phyloP scores from a whole-genome alignment of 2,113 vertebrate species.

The Lasiurus borealis region DNA sequence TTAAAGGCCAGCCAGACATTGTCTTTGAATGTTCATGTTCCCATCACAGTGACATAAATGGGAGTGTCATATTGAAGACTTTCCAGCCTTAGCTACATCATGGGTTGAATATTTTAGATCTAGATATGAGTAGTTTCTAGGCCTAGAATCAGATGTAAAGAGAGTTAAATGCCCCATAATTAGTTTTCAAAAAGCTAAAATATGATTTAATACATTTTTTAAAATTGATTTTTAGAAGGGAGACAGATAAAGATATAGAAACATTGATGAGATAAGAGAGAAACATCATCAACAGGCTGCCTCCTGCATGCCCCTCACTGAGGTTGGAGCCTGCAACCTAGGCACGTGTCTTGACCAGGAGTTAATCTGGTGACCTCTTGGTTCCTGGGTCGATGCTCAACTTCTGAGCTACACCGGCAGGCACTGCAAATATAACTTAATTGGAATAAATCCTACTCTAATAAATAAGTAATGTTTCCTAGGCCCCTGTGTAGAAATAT shows the following conservation, averaged over 20 bases:
- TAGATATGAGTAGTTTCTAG: not conserved
- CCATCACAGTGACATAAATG: not conserved
- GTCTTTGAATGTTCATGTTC: not conserved
- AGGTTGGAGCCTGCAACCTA: too few relatives aligned
- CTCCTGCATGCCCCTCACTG: too few relatives aligned
- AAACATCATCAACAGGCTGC: too few relatives aligned
- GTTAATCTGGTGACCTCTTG: too few relatives aligned
- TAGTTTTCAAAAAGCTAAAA: conserved; percentile 38
- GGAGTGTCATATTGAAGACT: conserved; percentile 24
- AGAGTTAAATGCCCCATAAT: not conserved
- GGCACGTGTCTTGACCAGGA: too few relatives aligned
- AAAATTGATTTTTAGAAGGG: too few relatives aligned
- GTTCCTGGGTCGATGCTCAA: too few relatives aligned
- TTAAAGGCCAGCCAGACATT: conserved; percentile 33
- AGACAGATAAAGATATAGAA: too few relatives aligned
- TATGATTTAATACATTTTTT: not conserved
- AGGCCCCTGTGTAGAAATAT: not conserved
- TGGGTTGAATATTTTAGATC: not conserved
- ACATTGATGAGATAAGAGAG: too few relatives aligned
- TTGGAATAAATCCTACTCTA: not conserved
- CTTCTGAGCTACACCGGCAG: too few relatives aligned
- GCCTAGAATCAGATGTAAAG: not conserved
- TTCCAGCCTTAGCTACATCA: conserved; percentile 20
- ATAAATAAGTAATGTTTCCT: not conserved
- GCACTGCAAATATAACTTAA: conserved; percentile 16